phyloP scores from a whole-genome alignment of 2,888 invertebrate species.

The Rhagonycha lutea region DNA sequence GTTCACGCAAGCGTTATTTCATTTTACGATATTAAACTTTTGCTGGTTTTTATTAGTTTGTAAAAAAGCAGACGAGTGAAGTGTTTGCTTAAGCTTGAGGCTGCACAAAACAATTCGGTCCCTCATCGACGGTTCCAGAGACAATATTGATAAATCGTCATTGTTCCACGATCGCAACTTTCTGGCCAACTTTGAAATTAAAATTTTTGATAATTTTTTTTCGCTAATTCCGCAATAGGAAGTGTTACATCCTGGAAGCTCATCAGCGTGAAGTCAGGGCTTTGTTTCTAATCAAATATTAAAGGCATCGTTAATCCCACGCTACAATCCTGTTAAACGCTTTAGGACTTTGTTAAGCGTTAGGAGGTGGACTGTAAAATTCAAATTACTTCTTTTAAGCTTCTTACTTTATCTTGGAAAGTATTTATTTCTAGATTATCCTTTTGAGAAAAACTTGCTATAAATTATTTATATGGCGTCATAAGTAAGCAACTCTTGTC shows the following conservation, averaged over 20 bases:
- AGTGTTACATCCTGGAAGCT: slow-evolving; percentile 11
- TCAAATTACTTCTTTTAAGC: slow-evolving; percentile 20
- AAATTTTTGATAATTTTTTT: slow-evolving; percentile 7
- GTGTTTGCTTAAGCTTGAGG: slow-evolving; percentile 27
- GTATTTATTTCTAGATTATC: not conserved
- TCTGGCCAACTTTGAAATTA: not conserved
- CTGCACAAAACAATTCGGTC: slow-evolving; percentile 26
- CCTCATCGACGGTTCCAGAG: slow-evolving; percentile 28
- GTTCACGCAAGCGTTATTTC: slow-evolving; percentile 46
- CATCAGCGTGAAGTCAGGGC: slow-evolving; percentile 31
- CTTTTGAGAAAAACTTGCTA: not conserved
- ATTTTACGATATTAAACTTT: slow-evolving; percentile 48
- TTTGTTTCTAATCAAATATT: slow-evolving; percentile 33
- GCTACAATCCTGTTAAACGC: slow-evolving; percentile 29
- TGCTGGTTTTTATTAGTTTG: slow-evolving; percentile 43
- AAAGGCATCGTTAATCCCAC: slow-evolving; percentile 29
- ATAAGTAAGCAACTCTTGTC: not conserved
- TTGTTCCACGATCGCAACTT: slow-evolving; percentile 4
- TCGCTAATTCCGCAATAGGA: slow-evolving; percentile 18
- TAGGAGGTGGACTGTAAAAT: slow-evolving; percentile 24
- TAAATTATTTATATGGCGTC: not conserved
- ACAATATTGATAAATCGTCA: slow-evolving; percentile 31
- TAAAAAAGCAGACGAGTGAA: slow-evolving; percentile 34
- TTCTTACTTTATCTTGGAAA: not conserved
- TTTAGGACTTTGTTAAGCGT: slow-evolving; percentile 21